These are phyloP conservation scores for Bombus terrestris DNA, from an alignment of 1,140 invertebrate genomes.

Conservation along the genomic window DNA sequence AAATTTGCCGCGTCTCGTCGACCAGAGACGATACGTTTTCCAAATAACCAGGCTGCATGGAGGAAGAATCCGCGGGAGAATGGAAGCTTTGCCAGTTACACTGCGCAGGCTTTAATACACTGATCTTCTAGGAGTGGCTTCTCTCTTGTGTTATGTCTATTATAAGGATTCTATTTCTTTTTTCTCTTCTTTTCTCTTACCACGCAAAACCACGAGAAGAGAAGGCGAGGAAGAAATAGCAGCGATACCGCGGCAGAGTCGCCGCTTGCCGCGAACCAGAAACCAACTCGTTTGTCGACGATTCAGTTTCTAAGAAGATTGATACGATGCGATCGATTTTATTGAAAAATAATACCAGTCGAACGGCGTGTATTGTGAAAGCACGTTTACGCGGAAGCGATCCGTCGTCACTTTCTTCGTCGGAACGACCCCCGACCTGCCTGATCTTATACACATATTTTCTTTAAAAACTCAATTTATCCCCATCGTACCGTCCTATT, in stretches of 20 bases:
- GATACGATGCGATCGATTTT: constrained; percentile 2
- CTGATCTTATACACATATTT: constrained; percentile 27
- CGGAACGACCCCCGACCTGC: neutral
- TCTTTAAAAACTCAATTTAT: constrained; percentile 37
- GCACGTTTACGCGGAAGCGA: neutral
- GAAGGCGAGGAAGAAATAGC: too few relatives aligned
- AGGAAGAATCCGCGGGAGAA: neutral
- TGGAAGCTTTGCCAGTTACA: neutral
- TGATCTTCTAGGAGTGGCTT: neutral
- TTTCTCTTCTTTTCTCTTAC: neutral
- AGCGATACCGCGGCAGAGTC: neutral
- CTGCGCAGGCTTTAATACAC: neutral
- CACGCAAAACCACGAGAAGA: neutral
- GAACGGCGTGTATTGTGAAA: neutral
- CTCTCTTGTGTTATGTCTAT: too few relatives aligned
- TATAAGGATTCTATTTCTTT: neutral
- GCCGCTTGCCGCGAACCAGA: neutral
- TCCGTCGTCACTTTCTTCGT: neutral
- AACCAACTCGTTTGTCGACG: neutral
- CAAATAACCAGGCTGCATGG: neutral
- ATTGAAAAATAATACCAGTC: constrained; percentile 22
- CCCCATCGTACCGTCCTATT: neutral
- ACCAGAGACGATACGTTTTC: neutral
- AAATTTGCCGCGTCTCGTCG: neutral
- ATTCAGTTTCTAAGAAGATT: constrained; percentile 24